Evolutionary conservation across 2,888 invertebrate genomes (phyloP), one percentile per base, ranked within the genome.

Genomic region (Ophraella communa): DNA sequence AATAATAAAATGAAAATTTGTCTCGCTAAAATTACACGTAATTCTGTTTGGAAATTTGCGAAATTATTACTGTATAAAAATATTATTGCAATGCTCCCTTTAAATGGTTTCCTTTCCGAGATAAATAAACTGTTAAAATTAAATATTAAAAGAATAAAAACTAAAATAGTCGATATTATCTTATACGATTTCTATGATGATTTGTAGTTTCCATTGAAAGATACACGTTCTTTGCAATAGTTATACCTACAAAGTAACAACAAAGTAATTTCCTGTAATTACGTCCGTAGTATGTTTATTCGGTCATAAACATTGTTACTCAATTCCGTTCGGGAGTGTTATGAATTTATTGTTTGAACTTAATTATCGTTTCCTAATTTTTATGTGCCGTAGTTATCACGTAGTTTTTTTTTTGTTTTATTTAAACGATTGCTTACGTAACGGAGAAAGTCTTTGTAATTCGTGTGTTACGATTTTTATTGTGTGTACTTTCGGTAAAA

Each of bases 361-460:
- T 45, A 55, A 58, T 64, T 49, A 64, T 54, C 30, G 42, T 64
- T 59, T 64, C 64, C 49, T 59, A 64, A 64, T 59, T 55, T 60
- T 57, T 59, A 54, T 33, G 59, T 58, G 55, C 54, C 18, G 30
- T 53, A n/a, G n/a, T n/a, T n/a, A 53, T 42, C 56, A 51, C 47
- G 27, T 35, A 30, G 30, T 30, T 30, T 56, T 55, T 54, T 44
- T 53, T 30, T 62, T 53, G 39, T 61, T 61, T 54, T 21, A 21
- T 21, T 51, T 27, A 24, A 30, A 27, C 27, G n/a, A 27, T 3
- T 51, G 17, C 7, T 51, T 23, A 51, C 7, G 23, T 51, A 27
- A 27, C 23, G 17, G 49, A 51, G 27, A 51, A 23, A 23, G 27
- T 51, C 27, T 49, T 24, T 27, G 11, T 51, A 24, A 14, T 17